Evolutionary conservation across 23 tunicate genomes (phyloP).

Genomic region (Ascidia mentula): DNA sequence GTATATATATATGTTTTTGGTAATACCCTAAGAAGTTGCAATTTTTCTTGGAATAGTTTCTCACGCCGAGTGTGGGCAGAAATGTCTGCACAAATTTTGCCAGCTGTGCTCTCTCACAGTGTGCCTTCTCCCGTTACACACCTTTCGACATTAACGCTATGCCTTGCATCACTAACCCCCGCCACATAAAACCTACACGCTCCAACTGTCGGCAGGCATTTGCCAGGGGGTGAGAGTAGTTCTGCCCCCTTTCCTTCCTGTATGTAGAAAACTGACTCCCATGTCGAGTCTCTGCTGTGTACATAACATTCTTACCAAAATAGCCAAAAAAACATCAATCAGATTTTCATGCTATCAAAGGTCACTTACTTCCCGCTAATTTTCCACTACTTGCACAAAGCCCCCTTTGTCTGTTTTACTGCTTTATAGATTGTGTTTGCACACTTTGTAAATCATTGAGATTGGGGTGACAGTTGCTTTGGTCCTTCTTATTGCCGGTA

Average conservation of each 20-base stretch:
- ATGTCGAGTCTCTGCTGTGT: not conserved
- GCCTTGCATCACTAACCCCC: constrained; percentile 8
- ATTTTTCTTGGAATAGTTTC: no score
- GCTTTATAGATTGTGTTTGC: not conserved
- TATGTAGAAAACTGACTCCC: not conserved
- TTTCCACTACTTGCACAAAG: constrained; percentile 9
- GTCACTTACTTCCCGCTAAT: not conserved
- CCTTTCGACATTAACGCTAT: constrained; percentile 4
- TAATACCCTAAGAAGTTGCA: no score
- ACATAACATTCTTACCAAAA: not conserved
- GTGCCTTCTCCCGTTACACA: not conserved
- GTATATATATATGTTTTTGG: no score
- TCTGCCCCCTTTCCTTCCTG: constrained; percentile 1
- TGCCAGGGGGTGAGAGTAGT: not conserved
- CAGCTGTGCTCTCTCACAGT: not conserved
- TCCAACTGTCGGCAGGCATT: constrained; percentile 9
- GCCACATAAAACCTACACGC: constrained; percentile 11
- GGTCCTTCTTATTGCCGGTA: not conserved
- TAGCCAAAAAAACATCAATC: constrained; percentile 6
- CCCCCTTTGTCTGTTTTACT: constrained; percentile 3
- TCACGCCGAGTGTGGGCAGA: no score
- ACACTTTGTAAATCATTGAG: constrained; percentile 1
- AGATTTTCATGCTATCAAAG: not conserved
- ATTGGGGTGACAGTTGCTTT: constrained; percentile 2
- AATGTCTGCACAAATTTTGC: not conserved